Evolutionary conservation across 2,888 invertebrate species (phyloP).

Genomic region (Aplocera efformata): DNA sequence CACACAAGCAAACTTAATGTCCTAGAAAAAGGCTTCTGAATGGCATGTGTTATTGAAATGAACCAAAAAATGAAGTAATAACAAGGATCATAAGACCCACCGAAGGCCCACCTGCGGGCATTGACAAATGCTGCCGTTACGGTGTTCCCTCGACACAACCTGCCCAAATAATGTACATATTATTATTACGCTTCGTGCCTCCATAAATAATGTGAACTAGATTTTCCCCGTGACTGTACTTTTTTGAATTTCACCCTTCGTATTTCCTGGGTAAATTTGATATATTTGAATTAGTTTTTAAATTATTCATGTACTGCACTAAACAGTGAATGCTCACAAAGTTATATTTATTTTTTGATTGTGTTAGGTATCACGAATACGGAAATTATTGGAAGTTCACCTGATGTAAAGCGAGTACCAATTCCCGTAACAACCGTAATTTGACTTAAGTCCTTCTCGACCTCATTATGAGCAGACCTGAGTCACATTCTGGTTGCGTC

Average conservation of each 20-base stretch:
- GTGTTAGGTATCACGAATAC: too few species aligned
- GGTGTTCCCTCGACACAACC: constrained; percentile 45
- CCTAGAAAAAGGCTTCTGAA: constrained; percentile 30
- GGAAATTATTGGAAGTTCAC: too few species aligned
- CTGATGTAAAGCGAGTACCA: too few species aligned
- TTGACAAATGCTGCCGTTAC: constrained; percentile 68
- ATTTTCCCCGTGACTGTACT: constrained; percentile 14
- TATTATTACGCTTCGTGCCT: constrained; percentile 66
- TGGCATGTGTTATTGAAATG: constrained; percentile 57
- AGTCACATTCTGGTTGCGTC: too few species aligned
- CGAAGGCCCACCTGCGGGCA: constrained; percentile 64
- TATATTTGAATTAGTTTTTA: too few species aligned
- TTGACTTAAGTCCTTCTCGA: too few species aligned
- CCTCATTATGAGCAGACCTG: too few species aligned
- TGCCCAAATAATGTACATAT: constrained; percentile 74
- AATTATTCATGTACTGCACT: too few species aligned
- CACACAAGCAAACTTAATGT: constrained; percentile 36
- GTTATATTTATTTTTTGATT: too few species aligned
- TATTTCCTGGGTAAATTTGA: too few species aligned
- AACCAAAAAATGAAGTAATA: constrained; percentile 64
- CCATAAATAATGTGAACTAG: constrained; percentile 53
- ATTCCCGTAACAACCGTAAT: too few species aligned
- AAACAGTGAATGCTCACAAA: too few species aligned
- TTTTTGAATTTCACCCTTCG: constrained; percentile 5
- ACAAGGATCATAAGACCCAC: constrained; percentile 52